These are phyloP conservation scores for Peromyscus maniculatus DNA, from an alignment of 2,113 vertebrate species.

Conservation along the genomic window DNA sequence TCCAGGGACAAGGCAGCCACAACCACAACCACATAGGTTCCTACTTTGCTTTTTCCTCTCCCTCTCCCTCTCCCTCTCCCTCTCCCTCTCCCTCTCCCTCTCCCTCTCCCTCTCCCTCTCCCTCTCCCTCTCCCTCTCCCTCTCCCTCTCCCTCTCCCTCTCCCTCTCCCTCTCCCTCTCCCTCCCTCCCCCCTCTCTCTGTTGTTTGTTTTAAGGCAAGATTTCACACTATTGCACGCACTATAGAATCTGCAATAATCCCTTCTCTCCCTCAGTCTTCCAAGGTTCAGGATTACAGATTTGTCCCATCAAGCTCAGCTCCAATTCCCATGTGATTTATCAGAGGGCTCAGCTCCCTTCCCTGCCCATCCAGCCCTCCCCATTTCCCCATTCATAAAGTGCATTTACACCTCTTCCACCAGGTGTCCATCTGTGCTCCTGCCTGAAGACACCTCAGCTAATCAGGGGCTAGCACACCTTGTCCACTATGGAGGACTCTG, in stretches of 20 bases:
- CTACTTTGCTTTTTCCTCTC: no score
- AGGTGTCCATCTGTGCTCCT: not conserved
- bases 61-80: no score
- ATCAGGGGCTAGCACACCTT: not conserved
- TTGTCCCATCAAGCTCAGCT: not conserved
- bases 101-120: fast-evolving
- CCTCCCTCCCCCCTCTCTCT: not conserved
- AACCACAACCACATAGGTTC: not conserved
- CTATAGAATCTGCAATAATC: no score
- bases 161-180: no score
- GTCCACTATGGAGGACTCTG: not conserved
- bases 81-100: no score
- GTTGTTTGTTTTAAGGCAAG: no score
- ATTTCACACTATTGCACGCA: no score
- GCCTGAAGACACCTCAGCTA: not conserved
- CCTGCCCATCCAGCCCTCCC: not conserved
- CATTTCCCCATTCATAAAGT: not conserved
- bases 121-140: not conserved
- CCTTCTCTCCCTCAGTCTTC: not conserved
- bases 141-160: no score
- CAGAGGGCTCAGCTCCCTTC: not conserved
- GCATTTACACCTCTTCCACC: not conserved
- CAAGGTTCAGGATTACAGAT: no score
- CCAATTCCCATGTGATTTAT: not conserved
- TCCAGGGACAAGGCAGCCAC: not conserved